Conservation (phyloP, 2,888 invertebrate species). For the Entomobrya multifasciata region DNA sequence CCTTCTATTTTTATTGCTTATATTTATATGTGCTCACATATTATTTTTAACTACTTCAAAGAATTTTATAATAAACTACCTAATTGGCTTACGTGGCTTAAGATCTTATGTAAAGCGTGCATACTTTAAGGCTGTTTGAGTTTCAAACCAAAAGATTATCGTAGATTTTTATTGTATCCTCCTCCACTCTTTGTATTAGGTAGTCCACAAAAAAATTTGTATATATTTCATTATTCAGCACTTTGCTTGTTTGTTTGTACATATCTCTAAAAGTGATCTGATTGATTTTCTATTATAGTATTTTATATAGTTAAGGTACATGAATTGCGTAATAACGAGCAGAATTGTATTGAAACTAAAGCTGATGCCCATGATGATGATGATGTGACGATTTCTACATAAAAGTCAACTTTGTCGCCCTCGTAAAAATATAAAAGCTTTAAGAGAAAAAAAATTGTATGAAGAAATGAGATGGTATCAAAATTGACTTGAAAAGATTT, state of each 20-base stretch:
- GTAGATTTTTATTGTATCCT: not conserved
- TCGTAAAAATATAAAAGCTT: slow-evolving; percentile 9
- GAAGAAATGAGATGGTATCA: not conserved
- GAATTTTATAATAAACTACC: slow-evolving; percentile 20
- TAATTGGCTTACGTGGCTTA: slow-evolving; percentile 25
- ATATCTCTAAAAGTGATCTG: not conserved
- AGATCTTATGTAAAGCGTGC: not conserved
- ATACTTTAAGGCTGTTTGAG: not conserved
- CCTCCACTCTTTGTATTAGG: not conserved
- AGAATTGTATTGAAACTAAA: slow-evolving; percentile 1
- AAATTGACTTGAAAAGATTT: not conserved
- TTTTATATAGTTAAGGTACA: not conserved
- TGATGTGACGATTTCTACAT: slow-evolving; percentile 33
- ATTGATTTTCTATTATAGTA: not conserved
- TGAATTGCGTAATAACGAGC: slow-evolving; percentile 5
- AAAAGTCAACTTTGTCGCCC: slow-evolving; percentile 21
- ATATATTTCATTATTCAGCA: not conserved
- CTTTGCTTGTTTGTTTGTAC: not conserved
- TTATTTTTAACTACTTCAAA: slow-evolving; percentile 26
- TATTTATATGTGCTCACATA: slow-evolving; percentile 4
- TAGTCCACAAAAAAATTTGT: not conserved
- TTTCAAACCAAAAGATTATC: not conserved
- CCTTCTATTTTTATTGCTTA: not conserved
- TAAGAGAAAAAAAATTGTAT: not conserved
- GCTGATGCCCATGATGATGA: not conserved